A percentile compares a stretch with the other conserved stretches of the same genome.
Evolutionary conservation across 2,113 vertebrate genomes (phyloP).

Genomic region (Chaenocephalus aceratus): DNA sequence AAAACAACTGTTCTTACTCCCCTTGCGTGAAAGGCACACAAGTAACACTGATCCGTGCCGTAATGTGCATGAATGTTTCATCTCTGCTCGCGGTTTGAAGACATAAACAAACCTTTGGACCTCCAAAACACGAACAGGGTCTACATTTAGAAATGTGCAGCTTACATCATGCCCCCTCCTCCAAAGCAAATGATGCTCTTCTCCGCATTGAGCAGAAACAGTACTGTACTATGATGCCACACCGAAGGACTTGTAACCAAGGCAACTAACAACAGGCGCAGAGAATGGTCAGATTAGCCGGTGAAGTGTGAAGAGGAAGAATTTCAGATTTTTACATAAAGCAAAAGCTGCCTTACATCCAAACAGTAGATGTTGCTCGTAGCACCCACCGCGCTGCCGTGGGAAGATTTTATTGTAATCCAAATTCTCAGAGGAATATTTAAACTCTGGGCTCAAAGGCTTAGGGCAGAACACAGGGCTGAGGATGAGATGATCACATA

Average conservation of each 20-base stretch:
- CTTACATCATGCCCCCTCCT: conserved; percentile 45
- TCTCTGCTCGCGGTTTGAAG: conserved; percentile 40
- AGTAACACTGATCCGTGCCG: conserved; percentile 25
- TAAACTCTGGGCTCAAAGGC: conserved; percentile 1
- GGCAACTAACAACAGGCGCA: conserved; percentile 83
- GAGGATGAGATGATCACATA: conserved; percentile 51
- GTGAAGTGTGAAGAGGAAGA: conserved; percentile 69
- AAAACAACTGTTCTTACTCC: conserved; percentile 37
- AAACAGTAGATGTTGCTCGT: not conserved
- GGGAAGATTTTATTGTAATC: not conserved
- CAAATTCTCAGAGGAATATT: conserved; percentile 10
- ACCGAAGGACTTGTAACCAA: conserved; percentile 82
- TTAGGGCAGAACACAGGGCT: conserved; percentile 20
- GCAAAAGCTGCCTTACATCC: conserved; percentile 15
- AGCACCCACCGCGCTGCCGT: not conserved
- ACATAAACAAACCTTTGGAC: conserved; percentile 54
- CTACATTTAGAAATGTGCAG: conserved; percentile 72
- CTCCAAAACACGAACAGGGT: conserved; percentile 30
- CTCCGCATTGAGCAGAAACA: conserved; percentile 60
- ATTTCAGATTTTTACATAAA: conserved; percentile 61
- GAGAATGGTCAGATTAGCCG: conserved; percentile 79
- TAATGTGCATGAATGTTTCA: conserved; percentile 56
- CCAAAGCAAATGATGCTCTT: conserved; percentile 52
- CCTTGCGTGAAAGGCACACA: conserved; percentile 41
- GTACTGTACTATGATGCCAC: conserved; percentile 73